Evolutionary conservation across 2,797 vertebrate species (phyloP).

Genomic region (Psittacula derbiana): DNA sequence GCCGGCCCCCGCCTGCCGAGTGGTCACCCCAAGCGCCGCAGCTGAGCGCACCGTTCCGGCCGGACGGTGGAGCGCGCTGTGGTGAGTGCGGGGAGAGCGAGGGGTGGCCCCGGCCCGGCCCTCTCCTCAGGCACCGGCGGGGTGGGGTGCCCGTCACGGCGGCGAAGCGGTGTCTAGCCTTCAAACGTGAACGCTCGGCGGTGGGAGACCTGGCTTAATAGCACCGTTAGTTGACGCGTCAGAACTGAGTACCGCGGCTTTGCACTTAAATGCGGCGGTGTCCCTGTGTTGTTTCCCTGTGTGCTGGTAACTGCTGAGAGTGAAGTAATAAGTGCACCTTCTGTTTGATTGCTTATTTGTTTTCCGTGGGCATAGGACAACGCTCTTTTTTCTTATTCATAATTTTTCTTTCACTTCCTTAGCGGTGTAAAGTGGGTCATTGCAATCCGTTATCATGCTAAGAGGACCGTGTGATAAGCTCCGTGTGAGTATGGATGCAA

Average conservation of each 20-base stretch:
- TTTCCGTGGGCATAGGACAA: not conserved
- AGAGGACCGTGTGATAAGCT: not conserved
- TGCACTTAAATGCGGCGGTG: not conserved
- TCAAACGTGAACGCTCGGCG: not conserved
- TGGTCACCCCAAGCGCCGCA: not conserved
- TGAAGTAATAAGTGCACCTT: not conserved
- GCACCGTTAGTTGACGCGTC: not conserved
- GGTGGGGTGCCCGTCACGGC: not conserved
- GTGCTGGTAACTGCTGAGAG: not conserved
- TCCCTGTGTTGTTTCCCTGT: not conserved
- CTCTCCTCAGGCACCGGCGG: not conserved
- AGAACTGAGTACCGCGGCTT: not conserved
- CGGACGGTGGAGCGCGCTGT: not conserved
- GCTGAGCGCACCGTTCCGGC: not conserved
- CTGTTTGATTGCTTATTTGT: not conserved
- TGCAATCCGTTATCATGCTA: not conserved
- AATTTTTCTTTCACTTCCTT: not conserved
- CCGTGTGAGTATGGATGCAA: not conserved
- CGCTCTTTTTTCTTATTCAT: not conserved
- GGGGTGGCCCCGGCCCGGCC: not conserved
- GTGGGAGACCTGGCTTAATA: not conserved
- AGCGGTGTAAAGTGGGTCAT: slow-evolving; percentile 14
- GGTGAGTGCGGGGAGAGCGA: not conserved
- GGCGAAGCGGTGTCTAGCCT: not conserved
- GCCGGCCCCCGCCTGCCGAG: not conserved